These are phyloP conservation scores for Laterallus jamaicensis DNA, from an alignment of 2,113 vertebrate species.

Conservation along the genomic window DNA sequence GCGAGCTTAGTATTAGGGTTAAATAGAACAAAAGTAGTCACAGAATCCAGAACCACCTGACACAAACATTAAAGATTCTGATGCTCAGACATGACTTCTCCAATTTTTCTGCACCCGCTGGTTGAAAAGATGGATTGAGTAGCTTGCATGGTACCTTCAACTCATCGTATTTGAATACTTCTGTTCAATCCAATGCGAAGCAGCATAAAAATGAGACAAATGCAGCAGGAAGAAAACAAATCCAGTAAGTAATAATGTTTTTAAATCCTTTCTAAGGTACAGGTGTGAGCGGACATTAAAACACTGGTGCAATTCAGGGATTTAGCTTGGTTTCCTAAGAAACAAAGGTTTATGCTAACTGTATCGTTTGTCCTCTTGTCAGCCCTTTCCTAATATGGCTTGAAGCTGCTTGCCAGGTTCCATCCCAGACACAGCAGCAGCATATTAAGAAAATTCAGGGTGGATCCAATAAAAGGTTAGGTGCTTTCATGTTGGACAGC, in stretches of 20 bases:
- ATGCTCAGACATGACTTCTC: neutral
- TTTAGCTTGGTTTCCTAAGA: neutral
- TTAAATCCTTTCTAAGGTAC: neutral
- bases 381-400: neutral
- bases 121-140: neutral
- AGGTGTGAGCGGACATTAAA: neutral
- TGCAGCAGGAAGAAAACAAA: neutral
- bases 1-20: neutral
- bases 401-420: neutral
- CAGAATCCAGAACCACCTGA: neutral
- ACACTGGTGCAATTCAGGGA: neutral
- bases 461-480: neutral
- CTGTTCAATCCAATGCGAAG: neutral
- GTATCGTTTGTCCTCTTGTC: neutral
- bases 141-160: neutral
- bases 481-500: neutral
- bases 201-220: neutral
- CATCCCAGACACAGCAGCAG: neutral
- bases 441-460: neutral
- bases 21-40: neutral
- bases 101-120: neutral
- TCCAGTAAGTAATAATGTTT: neutral
- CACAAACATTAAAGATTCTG: neutral
- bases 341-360: neutral
- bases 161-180: neutral